Percentiles rank a stretch among this genome's conserved stretches.
Conservation (phyloP, 2,113 vertebrate genomes). For the Callionymus lyra region DNA sequence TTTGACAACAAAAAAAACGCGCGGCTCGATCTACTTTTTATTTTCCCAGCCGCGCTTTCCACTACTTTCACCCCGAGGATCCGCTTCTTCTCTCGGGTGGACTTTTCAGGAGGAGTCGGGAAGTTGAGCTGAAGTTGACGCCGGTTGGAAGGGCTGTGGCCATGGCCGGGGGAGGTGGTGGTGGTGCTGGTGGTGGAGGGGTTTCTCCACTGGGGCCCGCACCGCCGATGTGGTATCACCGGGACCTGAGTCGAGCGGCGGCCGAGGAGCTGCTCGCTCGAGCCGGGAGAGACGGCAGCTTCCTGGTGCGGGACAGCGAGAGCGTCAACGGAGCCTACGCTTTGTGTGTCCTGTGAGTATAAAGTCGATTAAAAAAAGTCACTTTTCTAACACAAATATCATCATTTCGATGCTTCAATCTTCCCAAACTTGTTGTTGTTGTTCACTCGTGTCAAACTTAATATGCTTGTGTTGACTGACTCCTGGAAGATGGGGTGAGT, state of each 20-base stretch:
- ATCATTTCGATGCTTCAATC: not conserved
- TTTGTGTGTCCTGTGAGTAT: slow-evolving; percentile 85
- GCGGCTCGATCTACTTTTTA: slow-evolving; percentile 5
- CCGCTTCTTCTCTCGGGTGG: slow-evolving; percentile 3
- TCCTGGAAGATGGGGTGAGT: slow-evolving; percentile 8
- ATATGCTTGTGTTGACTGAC: slow-evolving; percentile 35
- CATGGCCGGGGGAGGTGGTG: slow-evolving; percentile 67
- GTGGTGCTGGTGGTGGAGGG: slow-evolving; percentile 37
- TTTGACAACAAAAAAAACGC: not conserved
- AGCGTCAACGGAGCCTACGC: slow-evolving; percentile 87
- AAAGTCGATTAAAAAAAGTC: not conserved
- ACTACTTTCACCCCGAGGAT: not conserved
- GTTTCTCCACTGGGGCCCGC: slow-evolving; percentile 56
- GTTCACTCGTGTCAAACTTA: not conserved
- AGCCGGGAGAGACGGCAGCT: slow-evolving; percentile 86
- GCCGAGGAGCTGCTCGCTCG: slow-evolving; percentile 86
- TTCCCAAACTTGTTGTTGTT: not conserved
- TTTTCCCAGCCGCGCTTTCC: not conserved
- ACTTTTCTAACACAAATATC: not conserved
- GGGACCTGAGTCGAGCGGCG: slow-evolving; percentile 86
- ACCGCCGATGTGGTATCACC: slow-evolving; percentile 83
- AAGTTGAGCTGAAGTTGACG: slow-evolving; percentile 32
- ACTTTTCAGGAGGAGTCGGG: slow-evolving; percentile 24
- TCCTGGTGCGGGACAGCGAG: slow-evolving; percentile 92
- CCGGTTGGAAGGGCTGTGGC: slow-evolving; percentile 52